phyloP scores from a whole-genome alignment of 2,888 invertebrate species.

The Tetragonisca angustula region DNA sequence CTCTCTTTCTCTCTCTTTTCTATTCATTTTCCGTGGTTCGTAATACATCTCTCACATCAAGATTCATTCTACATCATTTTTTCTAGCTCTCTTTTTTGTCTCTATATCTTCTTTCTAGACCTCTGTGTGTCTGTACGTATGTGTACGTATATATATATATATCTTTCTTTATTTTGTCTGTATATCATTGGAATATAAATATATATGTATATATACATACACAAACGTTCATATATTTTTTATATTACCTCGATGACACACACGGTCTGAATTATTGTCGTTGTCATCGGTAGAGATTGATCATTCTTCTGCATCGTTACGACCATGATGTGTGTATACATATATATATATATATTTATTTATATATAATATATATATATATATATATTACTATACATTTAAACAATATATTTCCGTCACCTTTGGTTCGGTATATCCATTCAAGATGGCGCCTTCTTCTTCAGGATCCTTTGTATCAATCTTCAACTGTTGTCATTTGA shows the following conservation, averaged over 20 bases:
- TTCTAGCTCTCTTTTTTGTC: constrained; percentile 23
- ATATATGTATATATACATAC: neutral
- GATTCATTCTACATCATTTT: constrained; percentile 45
- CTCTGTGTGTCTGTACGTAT: neutral
- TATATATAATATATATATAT: constrained; percentile 28
- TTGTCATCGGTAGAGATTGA: constrained; percentile 63
- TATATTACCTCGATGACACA: constrained; percentile 61
- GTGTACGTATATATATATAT: constrained; percentile 29
- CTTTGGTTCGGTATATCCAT: constrained; percentile 31
- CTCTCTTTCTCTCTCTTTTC: constrained; percentile 37
- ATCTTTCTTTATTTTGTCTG: constrained; percentile 29
- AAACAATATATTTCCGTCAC: constrained; percentile 41
- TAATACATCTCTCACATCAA: constrained; percentile 47
- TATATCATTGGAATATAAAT: constrained; percentile 44
- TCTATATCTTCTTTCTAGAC: constrained; percentile 1
- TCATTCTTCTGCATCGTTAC: constrained; percentile 69
- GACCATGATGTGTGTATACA: constrained; percentile 24
- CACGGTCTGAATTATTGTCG: constrained; percentile 62
- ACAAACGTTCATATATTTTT: constrained; percentile 46
- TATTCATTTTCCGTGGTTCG: constrained; percentile 49
- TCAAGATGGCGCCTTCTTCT: constrained; percentile 53
- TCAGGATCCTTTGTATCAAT: neutral
- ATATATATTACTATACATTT: neutral
- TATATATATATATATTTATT: too few relatives aligned
- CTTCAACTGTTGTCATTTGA: neutral